Conservation (phyloP, 2,888 invertebrate species). For the Tanaodytes sp. region DNA sequence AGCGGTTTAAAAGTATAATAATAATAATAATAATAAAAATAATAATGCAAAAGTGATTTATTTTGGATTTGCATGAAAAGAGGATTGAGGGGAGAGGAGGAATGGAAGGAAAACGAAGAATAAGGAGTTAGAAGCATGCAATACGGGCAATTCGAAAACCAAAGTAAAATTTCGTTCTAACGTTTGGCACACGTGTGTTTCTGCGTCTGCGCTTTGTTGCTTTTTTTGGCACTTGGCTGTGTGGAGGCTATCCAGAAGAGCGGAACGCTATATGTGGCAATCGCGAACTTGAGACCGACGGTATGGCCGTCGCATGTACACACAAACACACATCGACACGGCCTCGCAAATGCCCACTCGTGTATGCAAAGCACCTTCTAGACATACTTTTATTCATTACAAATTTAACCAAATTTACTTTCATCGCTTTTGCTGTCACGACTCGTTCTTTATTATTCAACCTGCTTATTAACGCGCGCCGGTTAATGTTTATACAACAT, state of each 20-base stretch:
- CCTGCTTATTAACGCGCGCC: slow-evolving; percentile 1
- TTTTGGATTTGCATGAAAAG: no score
- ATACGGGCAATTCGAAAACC: no score
- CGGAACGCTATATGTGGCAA: slow-evolving; percentile 31
- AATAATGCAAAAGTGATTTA: no score
- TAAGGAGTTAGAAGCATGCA: no score
- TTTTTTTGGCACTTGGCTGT: slow-evolving; percentile 18
- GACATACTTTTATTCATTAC: slow-evolving; percentile 39
- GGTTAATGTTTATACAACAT: slow-evolving; percentile 19
- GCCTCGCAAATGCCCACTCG: slow-evolving; percentile 4
- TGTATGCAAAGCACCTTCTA: slow-evolving; percentile 30
- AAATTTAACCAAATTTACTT: slow-evolving; percentile 43
- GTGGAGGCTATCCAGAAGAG: slow-evolving; percentile 24
- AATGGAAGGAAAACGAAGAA: no score
- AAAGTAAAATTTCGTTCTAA: no score
- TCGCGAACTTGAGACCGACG: slow-evolving; percentile 36
- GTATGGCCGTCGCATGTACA: slow-evolving; percentile 8
- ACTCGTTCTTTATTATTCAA: slow-evolving; percentile 17
- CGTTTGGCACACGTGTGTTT: slow-evolving; percentile 14
- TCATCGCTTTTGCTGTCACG: slow-evolving; percentile 21
- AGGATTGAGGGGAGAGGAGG: no score
- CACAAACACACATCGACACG: neutral
- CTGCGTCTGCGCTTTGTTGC: slow-evolving; percentile 6
- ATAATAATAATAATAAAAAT: no score
- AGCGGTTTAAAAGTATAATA: no score